Conservation (phyloP, 2,888 invertebrate species). For the Xestoiulus laeticollis region DNA sequence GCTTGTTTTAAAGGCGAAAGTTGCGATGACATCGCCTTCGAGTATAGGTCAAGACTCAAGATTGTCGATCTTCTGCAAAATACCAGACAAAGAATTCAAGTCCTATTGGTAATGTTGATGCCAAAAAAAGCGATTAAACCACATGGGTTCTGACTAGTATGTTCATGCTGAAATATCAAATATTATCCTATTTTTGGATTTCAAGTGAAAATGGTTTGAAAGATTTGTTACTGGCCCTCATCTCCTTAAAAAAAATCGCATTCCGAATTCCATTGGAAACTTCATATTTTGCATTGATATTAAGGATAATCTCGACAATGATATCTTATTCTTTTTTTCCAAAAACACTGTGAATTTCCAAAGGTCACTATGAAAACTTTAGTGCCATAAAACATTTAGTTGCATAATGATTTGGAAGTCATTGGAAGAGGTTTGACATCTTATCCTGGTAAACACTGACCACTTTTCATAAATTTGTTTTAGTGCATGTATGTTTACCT, state of each 20-base stretch:
- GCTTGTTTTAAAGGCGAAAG: background rate
- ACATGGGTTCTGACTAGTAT: background rate
- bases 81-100: background rate
- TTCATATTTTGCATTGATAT: background rate
- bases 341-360: too few relatives aligned
- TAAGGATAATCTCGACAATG: background rate
- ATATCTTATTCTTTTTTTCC: too few relatives aligned
- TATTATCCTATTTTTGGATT: background rate
- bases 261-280: too few relatives aligned
- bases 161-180: background rate
- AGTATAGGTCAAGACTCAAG: conserved; percentile 28
- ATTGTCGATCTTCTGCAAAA: background rate
- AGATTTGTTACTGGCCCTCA: background rate
- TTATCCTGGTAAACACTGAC: too few relatives aligned
- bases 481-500: too few relatives aligned
- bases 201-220: background rate
- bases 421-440: too few relatives aligned
- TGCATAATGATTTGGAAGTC: too few relatives aligned
- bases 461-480: too few relatives aligned
- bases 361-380: too few relatives aligned
- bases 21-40: background rate
- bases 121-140: background rate
- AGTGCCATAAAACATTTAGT: too few relatives aligned
- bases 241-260: background rate
- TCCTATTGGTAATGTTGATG: background rate